Percentiles rank a stretch among this genome's conserved stretches.
phyloP scores from a whole-genome alignment of 2,113 vertebrate species.

The Spea bombifrons region DNA sequence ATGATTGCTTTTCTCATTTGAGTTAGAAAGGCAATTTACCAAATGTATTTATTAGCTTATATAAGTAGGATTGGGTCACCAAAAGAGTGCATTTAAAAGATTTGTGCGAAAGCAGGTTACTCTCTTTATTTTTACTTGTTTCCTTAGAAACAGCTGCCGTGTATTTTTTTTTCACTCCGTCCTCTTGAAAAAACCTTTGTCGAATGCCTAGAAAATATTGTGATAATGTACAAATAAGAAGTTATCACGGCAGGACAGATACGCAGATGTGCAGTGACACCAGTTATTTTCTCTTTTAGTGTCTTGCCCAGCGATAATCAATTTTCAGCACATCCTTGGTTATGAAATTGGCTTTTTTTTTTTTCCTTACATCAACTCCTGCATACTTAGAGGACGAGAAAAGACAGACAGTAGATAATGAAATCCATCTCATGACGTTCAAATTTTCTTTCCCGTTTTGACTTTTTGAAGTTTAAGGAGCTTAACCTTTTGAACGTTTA shows the following conservation, averaged over 20 bases:
- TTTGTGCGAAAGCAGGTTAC: background rate
- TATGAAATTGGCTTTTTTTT: constrained; percentile 49
- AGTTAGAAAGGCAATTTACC: background rate
- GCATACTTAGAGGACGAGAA: constrained; percentile 34
- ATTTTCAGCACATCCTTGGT: constrained; percentile 45
- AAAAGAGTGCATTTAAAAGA: background rate
- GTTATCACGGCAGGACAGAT: constrained; percentile 54
- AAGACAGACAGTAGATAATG: constrained; percentile 46
- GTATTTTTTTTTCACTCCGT: constrained; percentile 26
- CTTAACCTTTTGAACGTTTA: constrained; percentile 41
- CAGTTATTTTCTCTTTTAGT: constrained; percentile 56
- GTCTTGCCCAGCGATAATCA: constrained; percentile 51
- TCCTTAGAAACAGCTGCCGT: constrained; percentile 60
- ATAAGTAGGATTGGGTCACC: background rate
- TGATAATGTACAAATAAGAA: constrained; percentile 52
- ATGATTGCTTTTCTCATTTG: background rate
- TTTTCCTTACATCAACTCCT: constrained; percentile 39
- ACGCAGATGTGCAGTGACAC: constrained; percentile 50
- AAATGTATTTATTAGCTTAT: background rate
- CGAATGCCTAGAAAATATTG: constrained; percentile 42
- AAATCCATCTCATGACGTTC: constrained; percentile 36
- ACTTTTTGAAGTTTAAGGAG: constrained; percentile 33
- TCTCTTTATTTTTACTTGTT: constrained; percentile 52
- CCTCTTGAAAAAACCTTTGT: constrained; percentile 50
- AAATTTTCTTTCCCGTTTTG: background rate